A percentile compares a stretch with the other conserved stretches of the same genome.
These are phyloP conservation scores for Luperina nickerlii DNA, from an alignment of 2,888 invertebrate genomes.

Conservation along the genomic window DNA sequence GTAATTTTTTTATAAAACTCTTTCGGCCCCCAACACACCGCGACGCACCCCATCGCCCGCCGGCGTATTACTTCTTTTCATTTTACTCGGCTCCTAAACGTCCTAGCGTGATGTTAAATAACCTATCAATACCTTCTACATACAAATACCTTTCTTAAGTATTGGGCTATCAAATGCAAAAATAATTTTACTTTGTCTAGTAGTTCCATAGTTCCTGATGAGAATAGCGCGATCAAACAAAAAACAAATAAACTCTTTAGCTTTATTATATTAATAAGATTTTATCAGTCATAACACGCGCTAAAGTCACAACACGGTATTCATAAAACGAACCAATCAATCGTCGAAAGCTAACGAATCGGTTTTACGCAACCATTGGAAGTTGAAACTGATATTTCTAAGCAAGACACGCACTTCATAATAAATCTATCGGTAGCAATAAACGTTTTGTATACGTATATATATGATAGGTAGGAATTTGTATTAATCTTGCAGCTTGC, in stretches of 20 bases:
- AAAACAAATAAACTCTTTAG: background rate
- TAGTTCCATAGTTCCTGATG: background rate
- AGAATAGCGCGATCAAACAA: no score
- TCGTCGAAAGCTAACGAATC: background rate
- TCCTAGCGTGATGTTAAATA: background rate
- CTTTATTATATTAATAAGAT: background rate
- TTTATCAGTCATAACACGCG: background rate
- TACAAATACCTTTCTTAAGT: background rate
- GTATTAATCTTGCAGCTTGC: constrained; percentile 20
- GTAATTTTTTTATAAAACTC: no score
- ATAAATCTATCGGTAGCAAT: constrained; percentile 26
- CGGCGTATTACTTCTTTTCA: background rate
- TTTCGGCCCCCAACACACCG: background rate
- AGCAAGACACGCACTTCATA: background rate
- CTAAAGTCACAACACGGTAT: background rate
- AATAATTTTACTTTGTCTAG: background rate
- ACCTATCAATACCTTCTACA: background rate
- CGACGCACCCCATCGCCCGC: background rate
- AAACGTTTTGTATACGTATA: constrained; percentile 4
- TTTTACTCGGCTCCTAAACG: background rate
- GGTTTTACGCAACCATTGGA: constrained; percentile 17
- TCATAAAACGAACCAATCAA: constrained; percentile 21
- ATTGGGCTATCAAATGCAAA: no score
- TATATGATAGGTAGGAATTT: background rate
- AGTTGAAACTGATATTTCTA: constrained; percentile 15